Conservation (phyloP, 1,140 invertebrate genomes). For the Hormaphis cornu region DNA sequence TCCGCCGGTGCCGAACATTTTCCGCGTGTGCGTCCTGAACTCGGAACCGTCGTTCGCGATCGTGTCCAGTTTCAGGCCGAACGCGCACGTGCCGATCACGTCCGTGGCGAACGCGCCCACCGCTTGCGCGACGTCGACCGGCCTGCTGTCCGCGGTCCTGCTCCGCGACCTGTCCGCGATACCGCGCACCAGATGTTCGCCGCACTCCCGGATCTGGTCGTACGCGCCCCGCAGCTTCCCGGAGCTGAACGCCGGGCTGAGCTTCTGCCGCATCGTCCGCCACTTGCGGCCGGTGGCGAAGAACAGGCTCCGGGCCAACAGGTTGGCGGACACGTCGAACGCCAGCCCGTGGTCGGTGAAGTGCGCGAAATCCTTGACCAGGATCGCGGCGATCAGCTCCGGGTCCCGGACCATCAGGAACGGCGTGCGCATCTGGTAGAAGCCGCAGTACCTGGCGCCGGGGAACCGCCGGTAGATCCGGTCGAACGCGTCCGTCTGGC, state of each 20-base stretch:
- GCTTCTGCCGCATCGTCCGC: conserved; percentile 50
- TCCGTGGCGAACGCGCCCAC: conserved; percentile 31
- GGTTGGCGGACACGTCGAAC: conserved; percentile 45
- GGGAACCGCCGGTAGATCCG: neutral
- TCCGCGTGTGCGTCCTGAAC: conserved; percentile 5
- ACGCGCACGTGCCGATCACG: conserved; percentile 35
- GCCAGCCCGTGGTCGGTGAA: conserved; percentile 47
- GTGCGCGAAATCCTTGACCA: conserved; percentile 49
- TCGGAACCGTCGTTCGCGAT: neutral
- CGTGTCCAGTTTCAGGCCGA: conserved; percentile 31
- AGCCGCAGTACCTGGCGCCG: conserved; percentile 3
- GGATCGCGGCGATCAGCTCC: conserved; percentile 39
- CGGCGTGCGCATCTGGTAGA: conserved; percentile 34
- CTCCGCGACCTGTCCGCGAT: conserved; percentile 26
- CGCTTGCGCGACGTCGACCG: conserved; percentile 28
- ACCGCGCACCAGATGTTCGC: conserved; percentile 37
- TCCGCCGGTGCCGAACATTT: conserved; percentile 9
- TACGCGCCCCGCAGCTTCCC: conserved; percentile 44
- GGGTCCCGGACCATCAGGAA: conserved; percentile 30
- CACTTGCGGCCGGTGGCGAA: conserved; percentile 48
- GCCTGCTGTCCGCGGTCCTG: neutral
- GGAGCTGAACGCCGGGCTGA: conserved; percentile 55
- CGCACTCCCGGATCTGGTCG: conserved; percentile 37
- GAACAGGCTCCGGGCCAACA: conserved; percentile 47
- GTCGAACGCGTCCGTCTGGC: neutral